Conservation (phyloP, 2,888 invertebrate species). For the Trachelus tabidus region DNA sequence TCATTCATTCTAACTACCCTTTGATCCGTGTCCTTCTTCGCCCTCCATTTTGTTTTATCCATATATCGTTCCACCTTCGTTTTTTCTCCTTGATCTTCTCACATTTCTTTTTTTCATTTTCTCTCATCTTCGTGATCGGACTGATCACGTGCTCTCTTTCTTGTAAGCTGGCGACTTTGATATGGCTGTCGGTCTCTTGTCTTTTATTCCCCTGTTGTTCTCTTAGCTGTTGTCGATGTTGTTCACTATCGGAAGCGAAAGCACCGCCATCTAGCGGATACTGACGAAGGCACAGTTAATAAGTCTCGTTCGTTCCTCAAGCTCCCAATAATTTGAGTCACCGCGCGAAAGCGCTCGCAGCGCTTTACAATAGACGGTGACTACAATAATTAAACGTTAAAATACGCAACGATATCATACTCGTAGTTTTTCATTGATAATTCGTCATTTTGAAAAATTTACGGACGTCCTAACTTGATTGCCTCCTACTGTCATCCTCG, state of each 20-base stretch:
- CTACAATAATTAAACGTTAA: too few species aligned
- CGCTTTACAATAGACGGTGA: too few species aligned
- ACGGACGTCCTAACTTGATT: too few species aligned
- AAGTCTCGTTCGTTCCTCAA: slow-evolving; percentile 51
- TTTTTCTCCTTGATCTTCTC: slow-evolving; percentile 25
- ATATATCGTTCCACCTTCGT: slow-evolving; percentile 14
- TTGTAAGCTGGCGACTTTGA: slow-evolving; percentile 37
- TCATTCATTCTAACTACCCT: slow-evolving; percentile 7
- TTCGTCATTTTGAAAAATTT: not conserved
- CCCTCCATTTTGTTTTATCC: slow-evolving; percentile 4
- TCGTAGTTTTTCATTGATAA: slow-evolving; percentile 1
- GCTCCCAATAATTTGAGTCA: slow-evolving; percentile 21
- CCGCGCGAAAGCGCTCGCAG: too few species aligned
- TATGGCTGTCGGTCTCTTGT: slow-evolving; percentile 44
- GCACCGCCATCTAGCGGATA: slow-evolving; percentile 42
- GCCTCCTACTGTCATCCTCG: too few species aligned
- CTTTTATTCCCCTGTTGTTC: slow-evolving; percentile 35
- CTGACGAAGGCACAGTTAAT: slow-evolving; percentile 63
- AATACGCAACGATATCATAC: not conserved
- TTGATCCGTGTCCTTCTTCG: slow-evolving; percentile 3
- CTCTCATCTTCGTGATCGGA: not conserved
- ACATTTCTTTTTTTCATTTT: slow-evolving; percentile 21
- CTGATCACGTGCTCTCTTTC: slow-evolving; percentile 26
- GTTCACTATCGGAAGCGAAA: slow-evolving; percentile 38
- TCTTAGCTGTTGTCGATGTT: slow-evolving; percentile 27